Evolutionary conservation across 1,140 invertebrate genomes (phyloP).

Genomic region (Aphelinus atriplicis): DNA sequence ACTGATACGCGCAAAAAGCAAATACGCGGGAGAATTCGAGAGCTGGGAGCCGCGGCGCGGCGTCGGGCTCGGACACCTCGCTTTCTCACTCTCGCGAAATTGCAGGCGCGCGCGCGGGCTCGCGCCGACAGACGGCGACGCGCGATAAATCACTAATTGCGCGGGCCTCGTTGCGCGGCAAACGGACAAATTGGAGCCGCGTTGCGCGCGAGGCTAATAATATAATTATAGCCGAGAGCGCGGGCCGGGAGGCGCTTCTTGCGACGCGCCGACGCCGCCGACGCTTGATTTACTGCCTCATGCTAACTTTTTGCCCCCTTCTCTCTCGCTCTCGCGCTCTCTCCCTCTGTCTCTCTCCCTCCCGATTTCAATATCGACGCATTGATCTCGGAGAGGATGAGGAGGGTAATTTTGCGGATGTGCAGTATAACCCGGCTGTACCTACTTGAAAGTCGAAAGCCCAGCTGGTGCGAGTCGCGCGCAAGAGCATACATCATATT

Average conservation of each 20-base stretch:
- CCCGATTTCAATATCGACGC: not conserved
- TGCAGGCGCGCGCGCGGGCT: not conserved
- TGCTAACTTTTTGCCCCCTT: not conserved
- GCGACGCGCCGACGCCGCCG: conserved; percentile 41
- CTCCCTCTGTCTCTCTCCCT: not conserved
- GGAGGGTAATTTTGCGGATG: too few relatives aligned
- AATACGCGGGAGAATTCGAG: conserved; percentile 30
- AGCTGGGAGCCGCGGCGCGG: not conserved
- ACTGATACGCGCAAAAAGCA: conserved; percentile 20
- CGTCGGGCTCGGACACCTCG: conserved; percentile 13
- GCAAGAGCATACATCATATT: too few relatives aligned
- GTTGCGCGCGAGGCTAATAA: conserved; percentile 55
- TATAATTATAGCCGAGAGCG: conserved; percentile 61
- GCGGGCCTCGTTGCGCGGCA: conserved; percentile 54
- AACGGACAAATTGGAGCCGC: conserved; percentile 57
- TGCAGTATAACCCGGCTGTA: too few relatives aligned
- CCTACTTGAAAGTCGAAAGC: too few relatives aligned
- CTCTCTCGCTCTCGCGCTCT: not conserved
- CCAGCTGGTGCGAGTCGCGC: too few relatives aligned
- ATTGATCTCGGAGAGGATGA: conserved; percentile 1
- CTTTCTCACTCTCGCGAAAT: conserved; percentile 22
- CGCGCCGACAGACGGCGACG: conserved; percentile 40
- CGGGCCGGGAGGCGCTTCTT: conserved; percentile 41
- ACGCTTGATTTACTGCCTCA: conserved; percentile 49
- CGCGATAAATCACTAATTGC: conserved; percentile 63